Evolutionary conservation across 2,113 vertebrate genomes (phyloP).

Genomic region (Sturnus vulgaris): DNA sequence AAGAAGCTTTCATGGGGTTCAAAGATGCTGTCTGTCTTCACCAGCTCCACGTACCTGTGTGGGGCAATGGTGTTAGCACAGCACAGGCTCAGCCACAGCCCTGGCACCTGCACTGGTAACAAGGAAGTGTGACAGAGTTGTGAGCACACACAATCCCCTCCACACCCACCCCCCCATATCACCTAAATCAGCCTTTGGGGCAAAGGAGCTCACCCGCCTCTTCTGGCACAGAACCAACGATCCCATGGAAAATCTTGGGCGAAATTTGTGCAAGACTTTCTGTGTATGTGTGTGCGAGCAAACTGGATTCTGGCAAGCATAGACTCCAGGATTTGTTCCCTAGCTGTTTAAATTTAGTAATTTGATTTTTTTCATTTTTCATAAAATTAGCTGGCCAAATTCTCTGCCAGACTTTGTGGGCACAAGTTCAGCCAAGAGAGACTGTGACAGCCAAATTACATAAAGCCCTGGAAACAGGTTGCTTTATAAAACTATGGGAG

Average conservation of each 20-base stretch:
- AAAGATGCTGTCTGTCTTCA: constrained; percentile 89
- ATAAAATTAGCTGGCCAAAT: not conserved
- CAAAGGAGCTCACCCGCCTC: not conserved
- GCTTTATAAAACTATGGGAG: not conserved
- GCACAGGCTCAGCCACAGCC: not conserved
- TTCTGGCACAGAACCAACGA: not conserved
- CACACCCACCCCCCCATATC: not conserved
- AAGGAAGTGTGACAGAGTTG: rapidly evolving
- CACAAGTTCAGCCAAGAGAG: not conserved
- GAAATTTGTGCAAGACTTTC: not conserved
- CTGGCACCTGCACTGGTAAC: not conserved
- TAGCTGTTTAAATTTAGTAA: not conserved
- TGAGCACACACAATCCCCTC: not conserved
- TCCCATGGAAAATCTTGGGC: not conserved
- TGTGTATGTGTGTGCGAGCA: not conserved
- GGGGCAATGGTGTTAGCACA: not conserved
- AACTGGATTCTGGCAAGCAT: not conserved
- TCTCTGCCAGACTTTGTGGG: not conserved
- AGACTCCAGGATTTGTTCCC: not conserved
- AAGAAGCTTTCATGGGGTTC: constrained; percentile 93
- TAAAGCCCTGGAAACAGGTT: not conserved
- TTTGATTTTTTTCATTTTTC: not conserved
- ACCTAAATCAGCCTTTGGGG: not conserved
- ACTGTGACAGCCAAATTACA: not conserved
- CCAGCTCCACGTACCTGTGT: constrained; percentile 90